Evolutionary conservation across 1,140 invertebrate genomes (phyloP), one percentile per base, ranked within the genome.

Genomic region (Calliopsis andreniformis): DNA sequence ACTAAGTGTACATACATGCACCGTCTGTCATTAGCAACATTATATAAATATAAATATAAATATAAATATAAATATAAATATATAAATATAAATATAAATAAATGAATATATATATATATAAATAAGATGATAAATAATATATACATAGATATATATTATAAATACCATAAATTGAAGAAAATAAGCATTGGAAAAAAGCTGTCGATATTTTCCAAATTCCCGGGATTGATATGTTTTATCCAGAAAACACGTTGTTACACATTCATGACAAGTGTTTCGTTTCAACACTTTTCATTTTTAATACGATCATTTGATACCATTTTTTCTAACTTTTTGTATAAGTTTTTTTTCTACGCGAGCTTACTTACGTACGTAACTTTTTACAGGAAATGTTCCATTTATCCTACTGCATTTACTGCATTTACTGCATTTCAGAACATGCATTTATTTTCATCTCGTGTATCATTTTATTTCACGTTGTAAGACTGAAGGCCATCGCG

Each of bases 1-100:
- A 87, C 89, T 80, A 88, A 85, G 71, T 92, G 91, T 92, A 92
- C 80, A 92, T 92, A 92, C 87, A 88, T 88, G 87, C 88, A 91
- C 87, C 87, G 87, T 89, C 82, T 89, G 87, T 89, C 88, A 88
- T 88, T 83, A 88, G 86, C 76, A 86, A 83, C 82, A 89, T 88
- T 89, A 87, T 81, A 90, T 79, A 86, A 84, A 89, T 64, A 88
- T 84, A 90, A 79, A 87, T 79, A 86, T 47, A 77, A 66, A 82
- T 72, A 83, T 75, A 80, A 61, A 83, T 71, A 79, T 63, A 62
- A 82, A 76, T 73, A 79, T 76, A 79, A 67, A 82, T 69, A 82
- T 76, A 82, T 73, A 80, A 59, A 86, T 64, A 79, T 59, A 86
- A n/a, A n/a, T n/a, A n/a, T n/a, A n/a, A n/a, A 87, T 87, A n/a